These are phyloP conservation scores for Dromius quadrimaculatus DNA, from an alignment of 2,888 invertebrate species.

Conservation along the genomic window DNA sequence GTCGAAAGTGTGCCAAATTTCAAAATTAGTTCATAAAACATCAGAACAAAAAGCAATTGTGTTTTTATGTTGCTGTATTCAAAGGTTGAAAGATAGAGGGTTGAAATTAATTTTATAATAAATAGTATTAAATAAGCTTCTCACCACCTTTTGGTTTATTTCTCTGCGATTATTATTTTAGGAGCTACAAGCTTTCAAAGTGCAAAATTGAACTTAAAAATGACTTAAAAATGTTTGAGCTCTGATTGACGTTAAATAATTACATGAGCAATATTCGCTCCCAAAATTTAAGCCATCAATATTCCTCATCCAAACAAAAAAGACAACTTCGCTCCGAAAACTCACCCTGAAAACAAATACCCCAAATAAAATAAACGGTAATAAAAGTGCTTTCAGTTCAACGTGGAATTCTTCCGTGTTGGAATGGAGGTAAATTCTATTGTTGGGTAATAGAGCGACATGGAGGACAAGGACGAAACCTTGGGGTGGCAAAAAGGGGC, in stretches of 20 bases:
- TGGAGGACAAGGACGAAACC: background rate
- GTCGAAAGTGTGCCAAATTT: too few species aligned
- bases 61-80: too few species aligned
- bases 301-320: background rate
- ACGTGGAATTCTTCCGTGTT: slow-evolving; percentile 42
- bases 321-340: background rate
- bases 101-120: too few species aligned
- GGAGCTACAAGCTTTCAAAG: too few species aligned
- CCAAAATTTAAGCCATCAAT: slow-evolving; percentile 8
- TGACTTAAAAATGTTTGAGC: too few species aligned
- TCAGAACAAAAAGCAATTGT: too few species aligned
- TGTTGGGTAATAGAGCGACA: slow-evolving; percentile 26
- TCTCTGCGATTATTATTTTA: too few species aligned
- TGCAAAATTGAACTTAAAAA: too few species aligned
- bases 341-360: slow-evolving; percentile 32
- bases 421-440: slow-evolving; percentile 26
- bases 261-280: slow-evolving; percentile 5
- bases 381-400: slow-evolving; percentile 48
- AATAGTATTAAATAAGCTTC: too few species aligned
- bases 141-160: too few species aligned
- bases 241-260: slow-evolving; percentile 5
- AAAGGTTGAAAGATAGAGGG: too few species aligned
- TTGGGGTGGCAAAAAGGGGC: background rate
- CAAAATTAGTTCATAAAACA: too few species aligned
- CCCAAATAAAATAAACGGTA: slow-evolving; percentile 46